Conservation (phyloP, 2,888 invertebrate species). For the Oxycera nigricornis region DNA sequence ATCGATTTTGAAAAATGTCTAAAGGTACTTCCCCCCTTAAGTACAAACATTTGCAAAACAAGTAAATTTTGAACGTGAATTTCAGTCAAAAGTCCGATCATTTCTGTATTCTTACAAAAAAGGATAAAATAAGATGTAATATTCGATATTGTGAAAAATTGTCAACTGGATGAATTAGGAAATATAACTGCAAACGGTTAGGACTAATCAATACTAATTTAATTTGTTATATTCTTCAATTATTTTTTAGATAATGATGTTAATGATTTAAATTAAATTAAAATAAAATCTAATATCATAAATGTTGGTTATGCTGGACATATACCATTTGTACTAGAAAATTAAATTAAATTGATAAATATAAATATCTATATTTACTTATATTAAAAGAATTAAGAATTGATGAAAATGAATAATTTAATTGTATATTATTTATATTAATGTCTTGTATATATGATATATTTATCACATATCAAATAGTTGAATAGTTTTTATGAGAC, state of each 20-base stretch:
- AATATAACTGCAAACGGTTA: not conserved
- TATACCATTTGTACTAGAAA: constrained; percentile 37
- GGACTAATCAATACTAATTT: constrained; percentile 33
- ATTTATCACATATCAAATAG: constrained; percentile 39
- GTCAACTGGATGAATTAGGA: not conserved
- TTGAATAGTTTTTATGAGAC: constrained; percentile 24
- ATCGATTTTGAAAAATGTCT: no score
- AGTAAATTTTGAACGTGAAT: not conserved
- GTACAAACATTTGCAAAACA: no score
- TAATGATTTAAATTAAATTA: constrained; percentile 23
- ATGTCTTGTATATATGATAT: constrained; percentile 34
- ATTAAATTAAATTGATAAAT: not conserved
- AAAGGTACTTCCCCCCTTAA: no score
- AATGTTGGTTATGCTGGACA: constrained; percentile 44
- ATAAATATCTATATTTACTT: constrained; percentile 6
- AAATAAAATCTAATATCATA: not conserved
- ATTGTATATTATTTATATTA: constrained; percentile 31
- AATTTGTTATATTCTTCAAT: not conserved
- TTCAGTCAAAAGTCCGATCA: not conserved
- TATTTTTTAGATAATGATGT: constrained; percentile 21
- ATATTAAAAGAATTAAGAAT: constrained; percentile 1
- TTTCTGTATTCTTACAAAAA: not conserved
- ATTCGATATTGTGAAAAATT: constrained; percentile 18
- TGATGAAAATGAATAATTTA: constrained; percentile 9
- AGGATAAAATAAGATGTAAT: not conserved